A percentile compares a stretch with the other conserved stretches of the same genome.
Conservation (phyloP, 2,797 vertebrate species). For the Lycodopsis pacificus region DNA sequence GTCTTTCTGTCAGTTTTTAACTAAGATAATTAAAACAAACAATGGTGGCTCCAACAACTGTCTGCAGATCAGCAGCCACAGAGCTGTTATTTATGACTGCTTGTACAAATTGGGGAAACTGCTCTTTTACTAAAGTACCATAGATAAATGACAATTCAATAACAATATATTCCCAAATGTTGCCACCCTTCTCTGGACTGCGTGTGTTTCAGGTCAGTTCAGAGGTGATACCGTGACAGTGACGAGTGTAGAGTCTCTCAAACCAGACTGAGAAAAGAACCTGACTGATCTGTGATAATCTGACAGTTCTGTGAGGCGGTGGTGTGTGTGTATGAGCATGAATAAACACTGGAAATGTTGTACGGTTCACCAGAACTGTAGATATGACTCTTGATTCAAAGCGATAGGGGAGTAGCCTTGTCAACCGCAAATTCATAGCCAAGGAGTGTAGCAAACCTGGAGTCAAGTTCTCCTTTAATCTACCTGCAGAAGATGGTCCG, state of each 20-base stretch:
- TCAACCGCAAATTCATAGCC: background rate
- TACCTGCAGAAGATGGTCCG: constrained; percentile 23
- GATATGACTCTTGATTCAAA: constrained; percentile 2
- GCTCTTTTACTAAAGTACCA: constrained; percentile 19
- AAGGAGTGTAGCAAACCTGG: background rate
- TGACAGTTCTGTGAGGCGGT: background rate
- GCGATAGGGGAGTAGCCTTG: background rate
- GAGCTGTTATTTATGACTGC: constrained; percentile 30
- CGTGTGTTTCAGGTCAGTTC: constrained; percentile 30
- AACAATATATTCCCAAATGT: constrained; percentile 33
- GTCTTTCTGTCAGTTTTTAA: constrained; percentile 14
- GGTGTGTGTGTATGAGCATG: background rate
- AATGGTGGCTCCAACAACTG: constrained; percentile 7
- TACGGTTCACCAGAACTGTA: background rate
- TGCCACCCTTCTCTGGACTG: constrained; percentile 9
- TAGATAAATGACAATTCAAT: constrained; percentile 32
- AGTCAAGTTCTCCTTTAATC: background rate
- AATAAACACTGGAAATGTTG: constrained; percentile 4
- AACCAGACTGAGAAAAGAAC: constrained; percentile 1
- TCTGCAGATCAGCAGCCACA: constrained; percentile 22
- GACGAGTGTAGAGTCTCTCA: constrained; percentile 16
- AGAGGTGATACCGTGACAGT: constrained; percentile 20
- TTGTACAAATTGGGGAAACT: constrained; percentile 18
- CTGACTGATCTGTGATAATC: constrained; percentile 29
- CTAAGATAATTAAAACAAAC: constrained; percentile 10